Base-by-base conservation (phyloP, 2,797 vertebrate species). In the Sebastes minor region DNA sequence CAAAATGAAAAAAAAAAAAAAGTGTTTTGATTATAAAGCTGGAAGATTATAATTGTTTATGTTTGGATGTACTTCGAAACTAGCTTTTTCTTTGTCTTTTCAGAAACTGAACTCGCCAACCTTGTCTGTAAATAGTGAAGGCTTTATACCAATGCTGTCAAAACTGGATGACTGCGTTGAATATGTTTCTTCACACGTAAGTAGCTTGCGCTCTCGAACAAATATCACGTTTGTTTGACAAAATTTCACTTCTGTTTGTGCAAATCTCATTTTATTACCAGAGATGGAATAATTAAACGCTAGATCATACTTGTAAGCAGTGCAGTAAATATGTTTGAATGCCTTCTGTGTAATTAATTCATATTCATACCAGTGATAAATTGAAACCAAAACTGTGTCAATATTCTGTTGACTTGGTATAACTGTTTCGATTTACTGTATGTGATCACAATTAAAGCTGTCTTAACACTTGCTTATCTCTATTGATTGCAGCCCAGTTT, bases 71-170 rank as follows among this genome's bases (percentile, higher is more conserved):
- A 28, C 61, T 53, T 82, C 0, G 18, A 59, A 55, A 16, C 3
- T 2, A 25, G 3, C 20, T 30, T 56, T 78, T 22, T 80, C 25
- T 83, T 53, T 84, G 35, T 80, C 85, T 86, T 89, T 94, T 72
- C 95, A 99, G 99, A 99, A 98, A 96, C 73, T 99, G 92, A 99
- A 98, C 94, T 99, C 97, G 0, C 96, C 97, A n/a, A 98, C 97
- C 0, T 88, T 99, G 72, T 99, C 98, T 1, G 98, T 99, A 92
- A 99, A 98, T 92, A 98, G 97, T 86, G 99, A 99, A 94, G 97
- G 97, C 83, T 99, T 99, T 94, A 97, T 99, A 91, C 97, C 98
- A 22, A 99, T 97, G 97, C 95, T 99, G 68, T 97, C 98, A 57
- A 99, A 98, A 86, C 88, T 99, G 85, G 99, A 99, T 91, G 98